Evolutionary conservation across 2,113 vertebrate genomes (phyloP).

Genomic region (Pelobates fuscus): DNA sequence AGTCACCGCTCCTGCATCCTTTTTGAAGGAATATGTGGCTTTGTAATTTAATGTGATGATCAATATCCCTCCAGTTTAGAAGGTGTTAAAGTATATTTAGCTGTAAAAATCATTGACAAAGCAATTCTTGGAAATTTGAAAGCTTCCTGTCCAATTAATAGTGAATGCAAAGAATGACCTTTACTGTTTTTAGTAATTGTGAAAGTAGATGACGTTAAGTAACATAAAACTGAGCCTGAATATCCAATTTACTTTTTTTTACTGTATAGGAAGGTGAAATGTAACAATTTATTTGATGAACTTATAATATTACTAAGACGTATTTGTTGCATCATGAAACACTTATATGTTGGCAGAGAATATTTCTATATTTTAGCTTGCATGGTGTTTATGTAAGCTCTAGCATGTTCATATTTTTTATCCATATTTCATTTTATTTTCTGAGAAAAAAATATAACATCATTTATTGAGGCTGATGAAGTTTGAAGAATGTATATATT

Average conservation of each 20-base stretch:
- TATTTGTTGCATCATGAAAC: background rate
- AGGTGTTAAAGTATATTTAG: slow-evolving; percentile 17
- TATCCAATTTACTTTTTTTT: slow-evolving; percentile 37
- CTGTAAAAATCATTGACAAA: slow-evolving; percentile 33
- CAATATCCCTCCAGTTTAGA: background rate
- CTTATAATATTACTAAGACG: background rate
- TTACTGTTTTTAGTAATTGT: slow-evolving; percentile 45
- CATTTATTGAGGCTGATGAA: no score
- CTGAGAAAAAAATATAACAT: no score
- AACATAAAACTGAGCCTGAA: slow-evolving; percentile 41
- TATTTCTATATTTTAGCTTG: no score
- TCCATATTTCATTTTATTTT: no score
- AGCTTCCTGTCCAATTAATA: slow-evolving; percentile 46
- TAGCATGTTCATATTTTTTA: no score
- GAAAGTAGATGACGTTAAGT: slow-evolving; percentile 20
- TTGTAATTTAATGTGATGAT: no score
- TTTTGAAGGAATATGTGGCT: no score
- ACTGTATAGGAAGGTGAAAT: background rate
- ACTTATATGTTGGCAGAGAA: no score
- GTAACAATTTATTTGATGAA: background rate
- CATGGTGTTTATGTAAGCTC: no score
- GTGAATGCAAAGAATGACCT: slow-evolving; percentile 28
- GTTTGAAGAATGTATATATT: no score
- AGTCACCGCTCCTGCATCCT: no score
- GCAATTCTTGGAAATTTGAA: slow-evolving; percentile 34